Conservation (phyloP, 2,113 vertebrate species). For the Pogona vitticeps region DNA sequence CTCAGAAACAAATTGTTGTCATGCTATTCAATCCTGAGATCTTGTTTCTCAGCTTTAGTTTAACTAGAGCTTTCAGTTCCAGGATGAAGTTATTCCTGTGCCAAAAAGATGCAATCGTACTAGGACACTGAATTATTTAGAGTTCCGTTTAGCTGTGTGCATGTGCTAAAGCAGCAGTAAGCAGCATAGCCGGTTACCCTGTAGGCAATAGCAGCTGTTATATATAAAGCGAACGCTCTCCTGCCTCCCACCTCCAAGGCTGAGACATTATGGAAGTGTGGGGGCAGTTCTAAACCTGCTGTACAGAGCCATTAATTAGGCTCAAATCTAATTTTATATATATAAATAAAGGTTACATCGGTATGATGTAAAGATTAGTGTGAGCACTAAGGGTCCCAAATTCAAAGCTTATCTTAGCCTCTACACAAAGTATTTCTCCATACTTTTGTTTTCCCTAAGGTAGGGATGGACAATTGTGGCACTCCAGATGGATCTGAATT, state of each 20-base stretch:
- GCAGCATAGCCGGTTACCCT: constrained; percentile 1
- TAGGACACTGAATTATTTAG: constrained; percentile 1
- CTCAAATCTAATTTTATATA: no score
- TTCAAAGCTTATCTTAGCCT: not conserved
- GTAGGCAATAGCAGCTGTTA: constrained; percentile 8
- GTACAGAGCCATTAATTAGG: not conserved
- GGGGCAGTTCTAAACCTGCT: not conserved
- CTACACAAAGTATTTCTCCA: no score
- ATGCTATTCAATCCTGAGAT: constrained; percentile 9
- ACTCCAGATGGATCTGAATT: no score
- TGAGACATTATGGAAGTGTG: not conserved
- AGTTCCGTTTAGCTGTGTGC: not conserved
- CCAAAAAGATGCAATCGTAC: not conserved
- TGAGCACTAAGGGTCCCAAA: no score
- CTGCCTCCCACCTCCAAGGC: not conserved
- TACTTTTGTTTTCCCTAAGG: no score
- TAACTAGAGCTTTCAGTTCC: not conserved
- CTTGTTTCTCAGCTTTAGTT: not conserved
- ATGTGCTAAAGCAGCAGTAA: not conserved
- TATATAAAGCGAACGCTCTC: not conserved
- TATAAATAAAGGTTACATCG: no score
- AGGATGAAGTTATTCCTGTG: not conserved
- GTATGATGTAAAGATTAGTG: not conserved
- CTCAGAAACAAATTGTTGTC: not conserved
- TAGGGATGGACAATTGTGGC: no score